Base-by-base conservation (phyloP, 1,140 invertebrate genomes). In the Drosophila sturtevanti region DNA sequence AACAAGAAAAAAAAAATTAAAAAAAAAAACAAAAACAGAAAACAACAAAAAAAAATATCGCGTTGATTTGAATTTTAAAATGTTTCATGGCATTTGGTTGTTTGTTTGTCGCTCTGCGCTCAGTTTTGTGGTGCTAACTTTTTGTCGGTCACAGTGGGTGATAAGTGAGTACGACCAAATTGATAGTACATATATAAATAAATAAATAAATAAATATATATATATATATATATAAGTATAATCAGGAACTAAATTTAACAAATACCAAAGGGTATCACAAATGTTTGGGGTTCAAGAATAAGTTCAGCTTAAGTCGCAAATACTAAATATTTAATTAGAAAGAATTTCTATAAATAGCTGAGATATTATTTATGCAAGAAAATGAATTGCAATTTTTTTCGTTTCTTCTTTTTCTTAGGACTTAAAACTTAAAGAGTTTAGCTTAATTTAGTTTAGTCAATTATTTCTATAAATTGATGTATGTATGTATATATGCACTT, bases 51-150 rank as follows among this genome's bases (percentile, higher is more conserved):
- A 48, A 48, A 48, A 48, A 48, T 21, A 48, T 87, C 84, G 82
- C 84, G 82, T 87, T 87, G 84, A 87, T 87, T 87, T 87, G 82
- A 87, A 87, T 87, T 87, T 87, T 87, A 87, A 85, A 87, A 87
- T 87, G 84, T 87, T 79, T 89, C 79, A 77, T 87, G 79, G 84
- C 79, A 77, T 87, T 85, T 86, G 41, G 41, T 48, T 75, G 75
- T 81, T 81, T 78, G 79, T 60, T 81, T 80, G 77, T 18, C 7
- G 11, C 38, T 27, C 44, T 59, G 44, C 44, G 52, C 38, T 66
- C 56, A 77, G 68, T 78, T 64, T 71, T 77, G 74, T 72, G 76
- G 75, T 77, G 72, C 72, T 68, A 75, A 75, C 72, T 75, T 74
- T 75, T 75, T 75, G 54, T 56, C 10, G 61, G 64, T 7, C 62